Conservation (phyloP, 2,888 invertebrate species). For the Choristoneura rosaceana region DNA sequence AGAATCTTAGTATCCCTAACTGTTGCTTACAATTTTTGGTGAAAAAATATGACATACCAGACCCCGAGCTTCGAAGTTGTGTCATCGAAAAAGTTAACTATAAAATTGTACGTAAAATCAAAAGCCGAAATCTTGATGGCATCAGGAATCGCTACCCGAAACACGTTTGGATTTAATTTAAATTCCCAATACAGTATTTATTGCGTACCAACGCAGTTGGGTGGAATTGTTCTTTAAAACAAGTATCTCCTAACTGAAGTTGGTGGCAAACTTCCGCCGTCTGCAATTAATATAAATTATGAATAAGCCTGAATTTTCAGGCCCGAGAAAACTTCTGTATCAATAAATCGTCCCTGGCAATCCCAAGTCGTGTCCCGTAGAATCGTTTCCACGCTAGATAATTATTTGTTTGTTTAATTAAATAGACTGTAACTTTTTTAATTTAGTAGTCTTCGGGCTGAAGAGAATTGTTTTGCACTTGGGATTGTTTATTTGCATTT, state of each 20-base stretch:
- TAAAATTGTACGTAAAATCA: background rate
- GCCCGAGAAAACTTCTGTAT: constrained; percentile 43
- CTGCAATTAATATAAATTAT: constrained; percentile 45
- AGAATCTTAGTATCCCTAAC: too few relatives aligned
- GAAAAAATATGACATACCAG: too few relatives aligned
- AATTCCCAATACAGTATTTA: constrained; percentile 40
- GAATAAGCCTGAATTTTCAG: constrained; percentile 40
- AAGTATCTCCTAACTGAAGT: constrained; percentile 42
- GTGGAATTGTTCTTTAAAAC: constrained; percentile 44
- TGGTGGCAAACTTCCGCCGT: constrained; percentile 40
- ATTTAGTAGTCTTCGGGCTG: constrained; percentile 32
- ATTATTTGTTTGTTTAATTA: constrained; percentile 43
- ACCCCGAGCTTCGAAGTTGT: too few relatives aligned
- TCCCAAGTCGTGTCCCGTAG: constrained; percentile 39
- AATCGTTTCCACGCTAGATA: constrained; percentile 41
- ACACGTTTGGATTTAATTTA: constrained; percentile 9
- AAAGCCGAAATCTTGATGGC: background rate
- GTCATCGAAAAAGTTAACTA: too few relatives aligned
- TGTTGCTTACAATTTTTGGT: too few relatives aligned
- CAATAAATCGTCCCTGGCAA: constrained; percentile 42
- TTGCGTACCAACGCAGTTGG: constrained; percentile 42
- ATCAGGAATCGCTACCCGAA: background rate
- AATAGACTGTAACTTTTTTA: constrained; percentile 38
- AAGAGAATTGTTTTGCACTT: constrained; percentile 16
- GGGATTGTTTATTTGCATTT: background rate